These are phyloP conservation scores for Merluccius polli DNA, from an alignment of 2,797 vertebrate species.

Conservation along the genomic window DNA sequence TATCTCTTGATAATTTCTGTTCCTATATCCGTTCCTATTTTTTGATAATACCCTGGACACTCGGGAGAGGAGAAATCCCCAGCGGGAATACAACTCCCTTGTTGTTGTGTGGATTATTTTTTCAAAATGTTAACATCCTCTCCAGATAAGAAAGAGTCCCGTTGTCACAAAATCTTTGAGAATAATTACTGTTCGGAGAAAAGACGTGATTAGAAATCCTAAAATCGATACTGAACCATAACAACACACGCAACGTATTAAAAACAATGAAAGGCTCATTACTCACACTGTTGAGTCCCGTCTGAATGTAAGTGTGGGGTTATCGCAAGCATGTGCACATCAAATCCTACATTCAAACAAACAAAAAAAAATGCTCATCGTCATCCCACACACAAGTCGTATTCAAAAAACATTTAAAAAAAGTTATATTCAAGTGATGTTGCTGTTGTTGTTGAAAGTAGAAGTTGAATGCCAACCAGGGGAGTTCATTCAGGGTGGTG, in stretches of 20 bases:
- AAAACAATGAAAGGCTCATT: background rate
- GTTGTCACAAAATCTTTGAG: background rate
- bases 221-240: background rate
- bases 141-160: background rate
- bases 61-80: background rate
- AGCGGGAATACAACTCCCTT: background rate
- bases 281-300: background rate
- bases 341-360: background rate
- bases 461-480: slow-evolving; percentile 42
- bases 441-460: background rate
- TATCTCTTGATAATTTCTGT: background rate
- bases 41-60: background rate
- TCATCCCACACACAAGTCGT: background rate
- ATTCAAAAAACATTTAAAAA: background rate
- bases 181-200: background rate
- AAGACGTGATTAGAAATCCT: background rate
- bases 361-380: background rate
- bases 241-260: background rate
- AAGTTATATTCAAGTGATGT: background rate
- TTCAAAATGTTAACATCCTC: background rate
- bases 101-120: background rate
- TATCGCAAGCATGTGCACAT: background rate
- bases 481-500: slow-evolving; percentile 57
- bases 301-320: background rate
- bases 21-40: background rate